Percentiles rank a stretch among this genome's conserved stretches.
phyloP scores from a whole-genome alignment of 2,888 invertebrate species.

The Eilema depressum region DNA sequence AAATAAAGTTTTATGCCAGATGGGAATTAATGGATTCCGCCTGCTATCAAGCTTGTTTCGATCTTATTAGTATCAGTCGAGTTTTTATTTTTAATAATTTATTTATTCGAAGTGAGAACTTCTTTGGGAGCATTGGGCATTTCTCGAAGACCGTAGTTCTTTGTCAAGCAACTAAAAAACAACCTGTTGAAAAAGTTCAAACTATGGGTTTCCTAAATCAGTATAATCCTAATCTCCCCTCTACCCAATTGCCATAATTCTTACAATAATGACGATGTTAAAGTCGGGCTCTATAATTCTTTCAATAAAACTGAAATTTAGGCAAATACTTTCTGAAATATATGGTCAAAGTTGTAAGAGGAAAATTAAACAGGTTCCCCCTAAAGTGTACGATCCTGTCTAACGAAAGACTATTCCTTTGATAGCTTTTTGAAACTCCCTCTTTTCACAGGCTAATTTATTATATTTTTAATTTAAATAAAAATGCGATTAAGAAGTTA shows the following conservation, averaged over 20 bases:
- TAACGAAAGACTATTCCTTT: conserved; percentile 47
- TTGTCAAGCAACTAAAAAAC: neutral
- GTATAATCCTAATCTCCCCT: conserved; percentile 15
- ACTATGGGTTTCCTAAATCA: conserved; percentile 10
- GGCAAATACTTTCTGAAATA: conserved; percentile 49
- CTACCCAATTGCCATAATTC: conserved; percentile 36
- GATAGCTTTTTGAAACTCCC: conserved; percentile 53
- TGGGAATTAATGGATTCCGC: too few relatives aligned
- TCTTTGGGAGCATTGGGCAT: too few relatives aligned
- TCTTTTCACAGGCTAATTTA: conserved; percentile 44
- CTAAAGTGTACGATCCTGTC: conserved; percentile 46
- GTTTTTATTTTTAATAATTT: too few relatives aligned
- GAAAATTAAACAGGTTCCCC: conserved; percentile 51
- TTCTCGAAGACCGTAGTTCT: too few relatives aligned
- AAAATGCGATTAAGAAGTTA: conserved; percentile 27
- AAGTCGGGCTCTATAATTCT: conserved; percentile 45
- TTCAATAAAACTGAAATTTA: conserved; percentile 53
- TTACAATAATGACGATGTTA: conserved; percentile 42
- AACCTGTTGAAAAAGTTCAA: neutral
- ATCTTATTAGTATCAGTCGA: too few relatives aligned
- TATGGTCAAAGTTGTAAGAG: conserved; percentile 51
- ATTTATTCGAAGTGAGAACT: too few relatives aligned
- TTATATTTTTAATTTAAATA: conserved; percentile 52
- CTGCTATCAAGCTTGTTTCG: too few relatives aligned
- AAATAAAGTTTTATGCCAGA: too few relatives aligned